These are phyloP conservation scores for Gadopsis marmoratus DNA, from an alignment of 2,797 vertebrate genomes.

Conservation along the genomic window DNA sequence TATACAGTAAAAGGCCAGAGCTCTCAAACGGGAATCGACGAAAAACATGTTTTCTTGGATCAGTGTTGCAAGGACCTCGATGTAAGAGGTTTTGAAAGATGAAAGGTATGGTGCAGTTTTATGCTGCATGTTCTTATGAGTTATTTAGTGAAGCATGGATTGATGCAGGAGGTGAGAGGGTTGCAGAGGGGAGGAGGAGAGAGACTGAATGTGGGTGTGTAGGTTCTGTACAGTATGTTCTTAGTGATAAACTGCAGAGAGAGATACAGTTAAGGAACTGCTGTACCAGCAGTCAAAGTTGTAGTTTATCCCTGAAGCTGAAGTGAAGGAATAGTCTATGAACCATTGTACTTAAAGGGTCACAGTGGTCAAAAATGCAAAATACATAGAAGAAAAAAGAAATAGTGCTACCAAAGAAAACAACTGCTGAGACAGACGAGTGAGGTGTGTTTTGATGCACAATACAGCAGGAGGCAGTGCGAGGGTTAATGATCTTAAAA, in stretches of 20 bases:
- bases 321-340: background rate
- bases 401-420: background rate
- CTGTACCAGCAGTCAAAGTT: background rate
- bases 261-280: slow-evolving; percentile 11
- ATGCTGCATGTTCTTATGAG: slow-evolving; percentile 64
- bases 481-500: background rate
- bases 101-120: slow-evolving; percentile 47
- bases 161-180: slow-evolving; percentile 45
- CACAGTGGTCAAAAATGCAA: slow-evolving; percentile 17
- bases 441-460: no score
- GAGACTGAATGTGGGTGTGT: slow-evolving; percentile 6
- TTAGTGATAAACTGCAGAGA: slow-evolving; percentile 21
- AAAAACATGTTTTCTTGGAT: slow-evolving; percentile 63
- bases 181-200: slow-evolving; percentile 1
- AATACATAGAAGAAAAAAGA: background rate
- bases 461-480: background rate
- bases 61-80: slow-evolving; percentile 54
- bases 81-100: slow-evolving; percentile 63
- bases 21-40: slow-evolving; percentile 35
- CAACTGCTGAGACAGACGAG: no score
- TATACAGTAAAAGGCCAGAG: slow-evolving; percentile 31
- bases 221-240: background rate
- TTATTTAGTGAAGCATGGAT: slow-evolving; percentile 73
- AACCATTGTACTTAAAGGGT: slow-evolving; percentile 9
- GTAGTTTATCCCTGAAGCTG: slow-evolving; percentile 19